Base-by-base conservation (phyloP, 2,888 invertebrate genomes). In the Sinohyriopsis cumingii region DNA sequence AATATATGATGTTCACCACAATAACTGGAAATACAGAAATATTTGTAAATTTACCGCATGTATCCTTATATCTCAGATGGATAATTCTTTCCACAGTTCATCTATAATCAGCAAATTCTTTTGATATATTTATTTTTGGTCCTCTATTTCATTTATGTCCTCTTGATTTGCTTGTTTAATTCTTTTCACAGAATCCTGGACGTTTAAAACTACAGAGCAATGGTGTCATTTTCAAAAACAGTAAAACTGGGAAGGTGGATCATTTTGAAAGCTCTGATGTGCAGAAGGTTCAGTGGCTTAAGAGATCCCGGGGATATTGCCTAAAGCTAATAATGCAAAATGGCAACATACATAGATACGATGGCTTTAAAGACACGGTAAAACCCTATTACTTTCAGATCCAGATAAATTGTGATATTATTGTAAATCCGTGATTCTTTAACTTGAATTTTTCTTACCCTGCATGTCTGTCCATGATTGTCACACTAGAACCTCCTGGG, bases 231-330 rank as follows among this genome's bases (percentile, higher is more conserved):
- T 99, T 98, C 89, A 98, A 98, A 90, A 98, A 98, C 90, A 95
- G 93, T 78, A 97, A 96, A 91, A 99, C 98, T 0, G 99, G 99
- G 3, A 98, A 97, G 91, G 95, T 98, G 1, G 98, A 98, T 87
- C 96, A 96, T 88, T 94, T 98, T 77, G 92, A 93, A 55, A 92
- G 94, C 0, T 91, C 93, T 63, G 98, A 99, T 81, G 94, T 99
- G 85, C 97, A 98, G 67, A 91, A 95, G 69, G 95, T 96, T 0
- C 95, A 96, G 57, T 98, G 97, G 92, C 95, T 98, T 89, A 95
- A 95, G 86, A 94, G 99, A 82, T 95, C 97, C 55, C 95, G 96
- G 25, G 94, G 94, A 0, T 95, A 95, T 93, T 98, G 98, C 1
- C 90, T 99, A 3, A 93, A 98, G 67, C 91, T 99, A 53, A 95